phyloP scores from a whole-genome alignment of 2,113 vertebrate species.

The Sula dactylatra region DNA sequence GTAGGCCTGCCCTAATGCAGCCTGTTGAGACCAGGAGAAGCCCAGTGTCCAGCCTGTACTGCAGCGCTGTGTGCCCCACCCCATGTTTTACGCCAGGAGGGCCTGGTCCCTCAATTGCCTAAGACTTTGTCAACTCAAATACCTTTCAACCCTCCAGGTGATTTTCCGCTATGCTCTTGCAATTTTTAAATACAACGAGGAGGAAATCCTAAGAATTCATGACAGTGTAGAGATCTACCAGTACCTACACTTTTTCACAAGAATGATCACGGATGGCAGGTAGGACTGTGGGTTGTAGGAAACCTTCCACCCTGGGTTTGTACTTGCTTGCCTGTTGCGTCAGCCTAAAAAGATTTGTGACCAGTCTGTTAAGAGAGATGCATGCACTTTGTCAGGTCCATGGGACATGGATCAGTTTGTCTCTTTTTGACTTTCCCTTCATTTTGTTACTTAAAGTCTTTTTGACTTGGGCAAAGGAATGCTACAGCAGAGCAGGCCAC shows the following conservation, averaged over 20 bases:
- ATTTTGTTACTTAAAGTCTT: not conserved
- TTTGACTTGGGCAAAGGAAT: not conserved
- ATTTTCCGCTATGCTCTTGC: slow-evolving; percentile 93
- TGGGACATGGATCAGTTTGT: not conserved
- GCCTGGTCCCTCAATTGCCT: not conserved
- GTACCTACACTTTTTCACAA: slow-evolving; percentile 90
- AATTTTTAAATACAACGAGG: slow-evolving; percentile 94
- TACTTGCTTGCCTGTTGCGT: not conserved
- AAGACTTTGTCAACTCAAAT: not conserved
- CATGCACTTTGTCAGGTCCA: not conserved
- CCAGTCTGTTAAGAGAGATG: not conserved
- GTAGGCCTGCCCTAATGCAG: not conserved
- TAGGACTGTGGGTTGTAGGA: slow-evolving; percentile 42
- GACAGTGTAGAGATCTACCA: slow-evolving; percentile 88
- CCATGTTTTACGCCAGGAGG: not conserved
- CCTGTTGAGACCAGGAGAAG: not conserved
- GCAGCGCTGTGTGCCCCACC: not conserved
- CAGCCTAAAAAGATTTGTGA: not conserved
- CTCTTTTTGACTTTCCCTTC: not conserved
- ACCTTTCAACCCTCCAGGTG: slow-evolving; percentile 77
- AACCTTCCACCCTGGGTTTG: not conserved
- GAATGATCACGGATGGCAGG: slow-evolving; percentile 86
- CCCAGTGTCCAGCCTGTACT: not conserved
- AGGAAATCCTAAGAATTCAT: slow-evolving; percentile 86
- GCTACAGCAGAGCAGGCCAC: not conserved